Base-by-base conservation (phyloP, 2,888 invertebrate genomes). In the Hypomecis atomaria region DNA sequence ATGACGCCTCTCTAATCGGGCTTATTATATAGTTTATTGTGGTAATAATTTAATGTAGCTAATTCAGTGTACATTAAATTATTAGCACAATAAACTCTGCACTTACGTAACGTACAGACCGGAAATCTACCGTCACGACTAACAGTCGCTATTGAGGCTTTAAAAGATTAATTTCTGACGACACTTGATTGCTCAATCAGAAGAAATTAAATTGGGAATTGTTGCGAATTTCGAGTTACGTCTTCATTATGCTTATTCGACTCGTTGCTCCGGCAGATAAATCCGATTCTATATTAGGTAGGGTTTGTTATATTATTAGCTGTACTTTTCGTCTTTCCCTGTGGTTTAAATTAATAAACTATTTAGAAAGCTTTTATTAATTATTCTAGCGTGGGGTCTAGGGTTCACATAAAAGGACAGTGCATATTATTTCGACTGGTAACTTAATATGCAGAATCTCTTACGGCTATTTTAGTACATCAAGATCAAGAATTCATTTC, bases 111-210 rank as follows among this genome's bases (percentile, higher is more conserved):
- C n/a, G 1, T 40, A 10, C 10, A 33, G 37, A 40, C 36, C 4
- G 5, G n/a, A 60, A 60, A 33, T 61, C 60, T 61, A 65, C 65
- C 60, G 1, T 38, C 11, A 4, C 43, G 57, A 61, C 44, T 5
- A 33, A 38, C 6, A 43, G 58, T 47, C 50, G 38, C 44, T 37
- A 56, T 59, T 40, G 38, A n/a, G 50, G 48, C 43, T 52, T 60
- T 53, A 57, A 65, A 61, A 61, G 60, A 61, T 65, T 65, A 65
- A 65, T 65, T 57, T 61, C 60, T 53, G 60, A 53, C 57, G 60
- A 61, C 60, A 60, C 53, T 65, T 61, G 60, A 65, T 65, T 65
- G 53, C 60, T 65, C 60, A 64, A 64, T 64, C 64, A 65, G 60
- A 58, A 53, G 40, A 65, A 65, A 65, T 65, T 57, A 61, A 65